Base-by-base conservation (phyloP, 2,888 invertebrate species). In the Drosophila yooni region DNA sequence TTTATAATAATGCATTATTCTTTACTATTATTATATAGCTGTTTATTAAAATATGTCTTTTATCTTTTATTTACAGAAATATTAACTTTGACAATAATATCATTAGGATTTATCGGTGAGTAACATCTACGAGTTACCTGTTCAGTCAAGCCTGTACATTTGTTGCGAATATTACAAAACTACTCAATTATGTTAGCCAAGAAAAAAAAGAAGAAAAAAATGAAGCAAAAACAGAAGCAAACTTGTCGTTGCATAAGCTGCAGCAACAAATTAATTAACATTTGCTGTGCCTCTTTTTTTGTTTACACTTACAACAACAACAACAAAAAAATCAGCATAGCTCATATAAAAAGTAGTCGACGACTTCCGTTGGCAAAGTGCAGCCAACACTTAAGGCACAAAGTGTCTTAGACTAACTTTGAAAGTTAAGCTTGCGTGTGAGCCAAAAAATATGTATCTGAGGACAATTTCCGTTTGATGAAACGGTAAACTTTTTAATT, bases 361-460 rank as follows among this genome's bases (percentile, higher is more conserved):
- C 81, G 70, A 74, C 83, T 79, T 82, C 82, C 82, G 82, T 80
- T 79, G 59, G 59, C 68, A 73, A 79, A 79, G 73, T 79, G 81
- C 73, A 76, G 53, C 64, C 64, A 79, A 75, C 80, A 72, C 61
- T 76, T 31, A 51, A 43, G 61, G 29, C 54, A 50, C 64, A 72
- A 76, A 65, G 71, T 70, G 80, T 72, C 66, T 75, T 48, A 53
- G 57, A 67, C 74, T 25, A 43, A 46, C 60, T 70, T 25, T 53
- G 13, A 53, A 50, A 62, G 50, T 61, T 40, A 21, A 46, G 46
- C 15, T 46, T 25, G 38, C 29, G 38, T 54, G 21, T 40, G 29
- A 62, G 52, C 31, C 33, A 51, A 29, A 61, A 61, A 61, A n/a
- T 29, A n/a, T 29, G 38, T 29, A 61, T 53, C 62, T 50, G 54